Evolutionary conservation across 2,797 vertebrate species (phyloP).

Genomic region (Anableps anableps): DNA sequence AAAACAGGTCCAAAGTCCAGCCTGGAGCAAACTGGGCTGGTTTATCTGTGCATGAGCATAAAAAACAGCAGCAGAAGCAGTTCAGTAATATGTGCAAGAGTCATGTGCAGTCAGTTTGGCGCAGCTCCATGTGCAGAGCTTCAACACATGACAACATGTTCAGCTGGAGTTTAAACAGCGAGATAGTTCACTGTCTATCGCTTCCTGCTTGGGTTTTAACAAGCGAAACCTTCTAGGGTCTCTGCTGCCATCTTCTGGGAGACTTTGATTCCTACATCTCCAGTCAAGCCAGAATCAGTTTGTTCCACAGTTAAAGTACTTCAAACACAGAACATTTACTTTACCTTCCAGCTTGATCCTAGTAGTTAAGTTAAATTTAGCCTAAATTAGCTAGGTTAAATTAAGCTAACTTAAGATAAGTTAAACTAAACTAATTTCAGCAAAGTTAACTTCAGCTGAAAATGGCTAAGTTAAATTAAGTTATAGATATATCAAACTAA

Average conservation of each 20-base stretch:
- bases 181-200: background rate
- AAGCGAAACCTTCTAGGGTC: background rate
- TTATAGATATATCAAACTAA: too few species aligned
- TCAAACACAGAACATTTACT: background rate
- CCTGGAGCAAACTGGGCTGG: background rate
- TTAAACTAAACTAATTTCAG: too few species aligned
- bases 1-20: conserved; percentile 57
- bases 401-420: too few species aligned
- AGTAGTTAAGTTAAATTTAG: too few species aligned
- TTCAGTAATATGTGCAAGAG: background rate
- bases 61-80: background rate
- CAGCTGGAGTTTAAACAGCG: background rate
- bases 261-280: background rate
- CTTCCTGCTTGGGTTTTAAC: background rate
- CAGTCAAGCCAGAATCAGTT: background rate
- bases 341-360: background rate
- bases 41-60: background rate
- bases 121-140: background rate
- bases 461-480: too few species aligned
- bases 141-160: background rate
- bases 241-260: background rate
- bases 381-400: too few species aligned
- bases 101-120: background rate
- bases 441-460: too few species aligned
- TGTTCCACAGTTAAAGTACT: background rate